phyloP scores from a whole-genome alignment of 2,888 invertebrate species.

The Imbricaverruca yamaguchii region DNA sequence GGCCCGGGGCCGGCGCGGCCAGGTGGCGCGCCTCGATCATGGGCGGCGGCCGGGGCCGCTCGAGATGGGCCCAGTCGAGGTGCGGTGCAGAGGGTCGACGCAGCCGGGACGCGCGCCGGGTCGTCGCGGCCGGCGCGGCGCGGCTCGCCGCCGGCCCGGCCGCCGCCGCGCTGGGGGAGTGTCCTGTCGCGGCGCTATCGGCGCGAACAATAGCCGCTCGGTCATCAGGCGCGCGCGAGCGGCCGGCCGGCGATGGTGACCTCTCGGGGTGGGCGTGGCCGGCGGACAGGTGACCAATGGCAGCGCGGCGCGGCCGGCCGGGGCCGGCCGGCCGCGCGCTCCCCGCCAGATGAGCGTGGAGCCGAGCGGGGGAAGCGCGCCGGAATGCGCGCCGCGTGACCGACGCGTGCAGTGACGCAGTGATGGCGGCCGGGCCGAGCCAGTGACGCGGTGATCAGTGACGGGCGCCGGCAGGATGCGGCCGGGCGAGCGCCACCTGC shows the following conservation, averaged over 20 bases:
- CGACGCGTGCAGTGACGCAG: not conserved
- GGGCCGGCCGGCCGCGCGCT: not conserved
- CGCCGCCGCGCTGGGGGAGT: not conserved
- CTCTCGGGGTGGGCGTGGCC: constrained; percentile 2
- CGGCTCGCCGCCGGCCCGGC: no score
- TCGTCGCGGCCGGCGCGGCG: no score
- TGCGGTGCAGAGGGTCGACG: no score
- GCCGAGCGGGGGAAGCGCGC: not conserved
- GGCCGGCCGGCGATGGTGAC: not conserved
- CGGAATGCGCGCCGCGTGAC: not conserved
- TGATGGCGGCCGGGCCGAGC: not conserved
- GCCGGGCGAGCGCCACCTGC: not conserved
- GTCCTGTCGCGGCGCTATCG: not conserved
- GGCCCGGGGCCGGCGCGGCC: no score
- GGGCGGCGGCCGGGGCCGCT: not conserved
- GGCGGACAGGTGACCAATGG: not conserved
- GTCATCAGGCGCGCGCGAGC: not conserved
- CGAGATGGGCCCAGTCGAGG: not conserved
- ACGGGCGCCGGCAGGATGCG: constrained; percentile 5
- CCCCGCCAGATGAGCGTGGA: not conserved
- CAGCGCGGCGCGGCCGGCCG: not conserved
- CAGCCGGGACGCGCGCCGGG: no score
- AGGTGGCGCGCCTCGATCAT: no score
- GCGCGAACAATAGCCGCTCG: not conserved
- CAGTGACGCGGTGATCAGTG: not conserved